A percentile compares a stretch with the other conserved stretches of the same genome.
phyloP scores from a whole-genome alignment of 2,113 vertebrate species.

The Euleptes europaea region DNA sequence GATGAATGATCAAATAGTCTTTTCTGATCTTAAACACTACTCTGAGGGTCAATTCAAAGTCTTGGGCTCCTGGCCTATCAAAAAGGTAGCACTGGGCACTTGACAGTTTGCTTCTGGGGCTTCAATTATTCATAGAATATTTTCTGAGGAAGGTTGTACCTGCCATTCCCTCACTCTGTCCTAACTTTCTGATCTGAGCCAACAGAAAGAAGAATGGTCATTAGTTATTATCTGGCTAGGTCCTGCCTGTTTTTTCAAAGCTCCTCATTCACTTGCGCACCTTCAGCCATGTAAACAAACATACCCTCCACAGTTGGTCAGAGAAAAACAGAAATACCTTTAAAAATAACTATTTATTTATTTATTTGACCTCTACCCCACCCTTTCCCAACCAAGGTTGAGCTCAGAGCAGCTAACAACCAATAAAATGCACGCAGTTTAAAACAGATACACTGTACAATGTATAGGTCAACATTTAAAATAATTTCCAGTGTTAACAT shows the following conservation, averaged over 20 bases:
- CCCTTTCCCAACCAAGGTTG: too few relatives aligned
- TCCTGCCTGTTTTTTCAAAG: background rate
- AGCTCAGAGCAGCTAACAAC: too few relatives aligned
- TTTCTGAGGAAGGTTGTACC: accelerated
- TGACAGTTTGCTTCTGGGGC: background rate
- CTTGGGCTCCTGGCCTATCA: background rate
- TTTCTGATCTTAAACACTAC: background rate
- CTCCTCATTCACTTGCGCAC: background rate
- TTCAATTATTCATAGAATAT: background rate
- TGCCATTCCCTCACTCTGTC: background rate
- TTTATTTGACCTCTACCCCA: too few relatives aligned
- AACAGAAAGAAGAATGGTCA: background rate
- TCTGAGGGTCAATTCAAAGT: background rate
- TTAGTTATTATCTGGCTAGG: background rate
- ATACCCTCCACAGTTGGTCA: background rate
- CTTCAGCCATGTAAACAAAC: background rate
- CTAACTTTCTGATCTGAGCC: constrained; percentile 2
- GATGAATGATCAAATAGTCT: background rate
- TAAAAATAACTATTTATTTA: background rate
- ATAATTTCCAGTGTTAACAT: too few relatives aligned
- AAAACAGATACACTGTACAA: too few relatives aligned
- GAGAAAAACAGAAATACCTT: accelerated
- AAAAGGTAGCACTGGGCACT: background rate
- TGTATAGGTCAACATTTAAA: too few relatives aligned
- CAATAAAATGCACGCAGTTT: too few relatives aligned